Evolutionary conservation across 2,797 vertebrate species (phyloP).

Genomic region (Australoheros facetus): DNA sequence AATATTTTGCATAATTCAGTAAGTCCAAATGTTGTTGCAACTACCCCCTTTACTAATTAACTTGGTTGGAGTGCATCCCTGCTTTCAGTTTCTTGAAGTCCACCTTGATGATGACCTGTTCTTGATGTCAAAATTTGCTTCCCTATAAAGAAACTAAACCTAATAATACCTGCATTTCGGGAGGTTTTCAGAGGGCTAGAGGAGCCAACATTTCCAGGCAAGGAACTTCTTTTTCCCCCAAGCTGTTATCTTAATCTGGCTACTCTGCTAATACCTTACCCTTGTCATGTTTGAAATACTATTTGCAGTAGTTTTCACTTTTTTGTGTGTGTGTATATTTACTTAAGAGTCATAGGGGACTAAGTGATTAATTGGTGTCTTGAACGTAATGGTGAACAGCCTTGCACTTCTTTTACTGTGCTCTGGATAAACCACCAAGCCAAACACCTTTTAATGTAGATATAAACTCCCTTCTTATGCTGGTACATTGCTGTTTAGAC

Average conservation of each 20-base stretch:
- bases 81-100: no score
- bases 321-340: neutral
- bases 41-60: no score
- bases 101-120: no score
- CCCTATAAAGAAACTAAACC: neutral
- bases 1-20: no score
- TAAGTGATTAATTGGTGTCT: neutral
- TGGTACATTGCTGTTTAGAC: constrained; percentile 37
- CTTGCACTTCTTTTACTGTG: neutral
- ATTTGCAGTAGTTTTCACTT: neutral
- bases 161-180: neutral
- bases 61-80: no score
- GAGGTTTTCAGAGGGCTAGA: no score
- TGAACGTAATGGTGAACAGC: neutral
- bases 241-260: neutral
- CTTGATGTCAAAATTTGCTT: neutral
- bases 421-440: neutral
- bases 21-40: no score
- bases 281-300: fast-evolving
- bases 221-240: no score
- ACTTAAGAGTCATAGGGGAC: neutral
- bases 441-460: constrained; percentile 20
- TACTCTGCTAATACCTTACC: neutral
- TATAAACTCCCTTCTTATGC: constrained; percentile 33
- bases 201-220: no score